Evolutionary conservation across 2,113 vertebrate genomes (phyloP).

Genomic region (Ondatra zibethicus): DNA sequence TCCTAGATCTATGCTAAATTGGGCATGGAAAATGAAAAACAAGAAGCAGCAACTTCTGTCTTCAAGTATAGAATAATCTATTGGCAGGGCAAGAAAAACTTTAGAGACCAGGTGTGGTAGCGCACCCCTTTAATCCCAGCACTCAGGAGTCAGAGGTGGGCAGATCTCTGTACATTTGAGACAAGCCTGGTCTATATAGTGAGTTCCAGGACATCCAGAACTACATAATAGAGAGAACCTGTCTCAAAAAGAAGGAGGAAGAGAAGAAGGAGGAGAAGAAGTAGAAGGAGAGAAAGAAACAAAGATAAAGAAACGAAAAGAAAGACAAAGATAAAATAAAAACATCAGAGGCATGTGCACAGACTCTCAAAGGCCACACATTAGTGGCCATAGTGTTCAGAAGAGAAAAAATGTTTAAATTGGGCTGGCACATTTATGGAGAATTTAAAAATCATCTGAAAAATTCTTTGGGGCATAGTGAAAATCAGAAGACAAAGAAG

Average conservation of each 20-base stretch:
- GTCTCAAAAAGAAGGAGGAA: not conserved
- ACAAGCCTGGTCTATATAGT: not conserved
- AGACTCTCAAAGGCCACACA: not conserved
- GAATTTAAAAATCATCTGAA: slow-evolving; percentile 14
- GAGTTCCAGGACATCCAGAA: not conserved
- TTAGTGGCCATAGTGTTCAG: not conserved
- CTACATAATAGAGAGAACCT: not conserved
- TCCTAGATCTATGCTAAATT: not conserved
- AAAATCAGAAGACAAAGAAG: not conserved
- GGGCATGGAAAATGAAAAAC: not conserved
- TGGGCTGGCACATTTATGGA: not conserved
- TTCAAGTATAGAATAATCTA: not conserved
- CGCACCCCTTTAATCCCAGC: not conserved
- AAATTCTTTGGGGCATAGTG: not conserved
- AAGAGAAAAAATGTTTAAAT: not conserved
- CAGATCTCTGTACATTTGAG: not conserved
- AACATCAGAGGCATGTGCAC: not conserved
- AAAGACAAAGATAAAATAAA: not conserved
- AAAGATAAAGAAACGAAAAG: too few species aligned
- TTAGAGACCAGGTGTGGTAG: not conserved
- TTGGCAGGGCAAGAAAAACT: slow-evolving; percentile 4
- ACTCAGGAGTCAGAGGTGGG: not conserved
- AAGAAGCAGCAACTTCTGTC: not conserved
- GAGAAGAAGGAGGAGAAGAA: not conserved
- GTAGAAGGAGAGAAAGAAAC: too few species aligned